Base-by-base conservation (phyloP, 2,888 invertebrate species). In the Trisateles emortualis region DNA sequence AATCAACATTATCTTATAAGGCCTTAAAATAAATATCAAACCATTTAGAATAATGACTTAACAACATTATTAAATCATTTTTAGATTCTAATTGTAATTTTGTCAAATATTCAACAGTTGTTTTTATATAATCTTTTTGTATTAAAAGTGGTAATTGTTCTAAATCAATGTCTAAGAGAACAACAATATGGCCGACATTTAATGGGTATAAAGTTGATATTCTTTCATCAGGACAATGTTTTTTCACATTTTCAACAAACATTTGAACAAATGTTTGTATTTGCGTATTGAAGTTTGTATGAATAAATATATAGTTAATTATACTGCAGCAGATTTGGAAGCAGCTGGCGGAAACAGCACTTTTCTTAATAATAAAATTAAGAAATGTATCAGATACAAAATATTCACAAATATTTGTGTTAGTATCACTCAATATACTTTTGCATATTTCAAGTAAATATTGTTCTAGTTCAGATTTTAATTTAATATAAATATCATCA, bases 11-110 rank as follows among this genome's bases (percentile, higher is more conserved):
- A n/a, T n/a, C n/a, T n/a, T n/a, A n/a, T n/a, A n/a, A n/a, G n/a
- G n/a, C 8, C 8, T 48, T 33, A 30, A 75, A 79, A 71, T 86
- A 90, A 49, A 86, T 60, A 72, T 85, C 76, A 73, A 90, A 88
- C 92, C 92, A 92, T 16, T 80, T 70, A 22, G 87, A 86, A 64
- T 80, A 92, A 70, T 92, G 92, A n/a, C 87, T 83, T 13, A 92
- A 52, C 22, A 92, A 57, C 79, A 92, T 71, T 19, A 88, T 78
- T 11, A 90, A 73, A 58, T 90, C 84, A 76, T 69, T 76, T 59
- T 83, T 76, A 10, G 76, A 81, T 29, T 74, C 43, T n/a, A 52
- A 39, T 52, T 81, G 71, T 13, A 90, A 39, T 8, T 59, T 52
- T 0, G 71, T 71, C 24, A 92, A 72, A 57, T 81, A 72, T 22